Evolutionary conservation across 1,140 invertebrate species (phyloP), one percentile per base, ranked within the genome.

Genomic region (Dermatophagoides farinae): DNA sequence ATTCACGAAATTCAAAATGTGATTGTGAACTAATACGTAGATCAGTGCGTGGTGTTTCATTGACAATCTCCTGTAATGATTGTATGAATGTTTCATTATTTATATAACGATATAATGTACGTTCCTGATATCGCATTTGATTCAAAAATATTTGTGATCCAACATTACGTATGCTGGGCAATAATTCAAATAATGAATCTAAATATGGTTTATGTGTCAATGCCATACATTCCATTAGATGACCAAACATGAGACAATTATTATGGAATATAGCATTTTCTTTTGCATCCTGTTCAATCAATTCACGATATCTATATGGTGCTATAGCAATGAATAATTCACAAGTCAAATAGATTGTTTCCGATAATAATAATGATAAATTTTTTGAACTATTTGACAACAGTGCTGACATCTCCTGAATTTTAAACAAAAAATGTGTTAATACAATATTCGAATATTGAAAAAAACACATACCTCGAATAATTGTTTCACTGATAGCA

Each of bases 181-280:
- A 6, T 43, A 38, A 49, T 16, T 50, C 44, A 22, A 10, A 16
- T n/a, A 60, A 41, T 37, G 16, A 4, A 20, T 47, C 20, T 12
- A 49, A 16, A 16, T 14, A 2, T 37, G 41, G 44, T 6, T 6
- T 5, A 12, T 60, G 4, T 16, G n/a, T 44, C 22, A 37, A 66
- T 60, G 61, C 72, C 72, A 37, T 73, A 25, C n/a, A 50, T 70
- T 41, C 73, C 67, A n/a, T 70, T 65, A 82, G 79, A 72, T 90
- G 83, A 0, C 82, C 79, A 0, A 93, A 75, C 69, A 83, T 93
- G 79, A 87, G 81, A 67, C 87, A 91, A 71, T 93, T 92, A 72
- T 93, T 96, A 71, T 90, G 83, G 66, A 89, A 86, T 20, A 93
- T 66, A n/a, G 85, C 89, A 83, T 83, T 78, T 76, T 88, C 82